Base-by-base conservation (phyloP, 1,140 invertebrate species). In the Orius insidiosus region DNA sequence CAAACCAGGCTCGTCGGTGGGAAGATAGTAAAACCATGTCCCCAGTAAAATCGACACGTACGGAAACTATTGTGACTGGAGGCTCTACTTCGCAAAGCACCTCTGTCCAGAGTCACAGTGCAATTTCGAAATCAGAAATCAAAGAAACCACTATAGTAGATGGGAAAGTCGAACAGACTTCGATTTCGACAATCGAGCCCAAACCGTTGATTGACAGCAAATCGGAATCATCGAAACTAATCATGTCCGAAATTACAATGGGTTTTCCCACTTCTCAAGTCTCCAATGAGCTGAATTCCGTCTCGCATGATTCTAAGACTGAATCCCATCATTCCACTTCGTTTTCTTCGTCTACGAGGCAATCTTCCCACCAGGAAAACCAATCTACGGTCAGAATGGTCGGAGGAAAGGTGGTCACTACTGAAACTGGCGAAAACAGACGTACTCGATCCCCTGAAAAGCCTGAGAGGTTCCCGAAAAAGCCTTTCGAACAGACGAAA, bases 41-140 rank as follows among this genome's bases (percentile, higher is more conserved):
- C 8, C 57, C 56, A 32, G 54, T 60, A 45, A 53, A 54, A 7
- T 49, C 52, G n/a, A 56, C n/a, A n/a, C n/a, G n/a, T n/a, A n/a
- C n/a, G n/a, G n/a, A n/a, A n/a, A n/a, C 53, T 0, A 52, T 13
- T 1, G 47, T 42, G 5, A 60, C 54, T 7, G 57, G 60, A 8
- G 51, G 60, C n/a, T 54, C 55, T 16, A n/a, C n/a, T n/a, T n/a
- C n/a, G n/a, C n/a, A n/a, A n/a, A n/a, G n/a, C 65, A 48, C 55
- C n/a, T 56, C 15, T 57, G 67, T 51, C 71, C 75, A 51, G 74
- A 75, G 59, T 58, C 76, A 3, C 64, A 63, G 42, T 64, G 65
- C 0, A 46, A 63, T 63, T 54, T 54, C 63, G 10, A 55, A 54
- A 45, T 62, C 65, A 5, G 67, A 69, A 57, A 69, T 68, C 10